Conservation (phyloP, 2,797 vertebrate genomes). For the Pygocentrus nattereri region DNA sequence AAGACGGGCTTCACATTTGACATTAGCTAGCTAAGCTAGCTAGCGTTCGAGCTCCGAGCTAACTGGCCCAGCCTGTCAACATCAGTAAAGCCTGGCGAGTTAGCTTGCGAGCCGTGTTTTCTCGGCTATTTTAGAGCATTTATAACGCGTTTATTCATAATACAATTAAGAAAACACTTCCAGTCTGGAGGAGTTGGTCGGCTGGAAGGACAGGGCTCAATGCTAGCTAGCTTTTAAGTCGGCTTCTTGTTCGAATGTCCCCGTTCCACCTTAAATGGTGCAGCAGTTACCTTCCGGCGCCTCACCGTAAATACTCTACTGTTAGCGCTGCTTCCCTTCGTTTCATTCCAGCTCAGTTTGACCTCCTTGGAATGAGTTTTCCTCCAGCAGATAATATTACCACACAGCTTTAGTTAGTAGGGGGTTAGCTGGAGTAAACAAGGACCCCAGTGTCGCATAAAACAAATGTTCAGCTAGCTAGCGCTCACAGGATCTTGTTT, state of each 20-base stretch:
- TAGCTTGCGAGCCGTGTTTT: neutral
- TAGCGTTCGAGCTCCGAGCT: neutral
- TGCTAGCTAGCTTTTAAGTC: neutral
- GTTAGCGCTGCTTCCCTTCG: neutral
- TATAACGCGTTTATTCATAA: neutral
- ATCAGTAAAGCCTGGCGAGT: neutral
- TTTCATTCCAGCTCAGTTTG: slow-evolving; percentile 5
- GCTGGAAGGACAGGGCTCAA: neutral
- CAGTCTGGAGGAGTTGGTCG: neutral
- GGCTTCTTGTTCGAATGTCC: too few species aligned
- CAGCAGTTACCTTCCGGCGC: too few species aligned
- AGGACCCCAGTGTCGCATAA: neutral
- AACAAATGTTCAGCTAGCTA: neutral
- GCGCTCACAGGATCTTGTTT: neutral
- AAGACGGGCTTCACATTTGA: slow-evolving; percentile 73
- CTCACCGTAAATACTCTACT: too few species aligned
- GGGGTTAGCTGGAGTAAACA: neutral
- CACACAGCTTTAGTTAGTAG: neutral
- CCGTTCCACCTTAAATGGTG: too few species aligned
- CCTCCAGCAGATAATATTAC: neutral
- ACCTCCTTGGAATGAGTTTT: slow-evolving; percentile 12
- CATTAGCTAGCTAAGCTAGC: slow-evolving; percentile 72
- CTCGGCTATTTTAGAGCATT: neutral
- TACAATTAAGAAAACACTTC: neutral
- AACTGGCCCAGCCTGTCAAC: slow-evolving; percentile 28